These are phyloP conservation scores for Eugnorisma glareosa DNA, from an alignment of 2,888 invertebrate species.

Conservation along the genomic window DNA sequence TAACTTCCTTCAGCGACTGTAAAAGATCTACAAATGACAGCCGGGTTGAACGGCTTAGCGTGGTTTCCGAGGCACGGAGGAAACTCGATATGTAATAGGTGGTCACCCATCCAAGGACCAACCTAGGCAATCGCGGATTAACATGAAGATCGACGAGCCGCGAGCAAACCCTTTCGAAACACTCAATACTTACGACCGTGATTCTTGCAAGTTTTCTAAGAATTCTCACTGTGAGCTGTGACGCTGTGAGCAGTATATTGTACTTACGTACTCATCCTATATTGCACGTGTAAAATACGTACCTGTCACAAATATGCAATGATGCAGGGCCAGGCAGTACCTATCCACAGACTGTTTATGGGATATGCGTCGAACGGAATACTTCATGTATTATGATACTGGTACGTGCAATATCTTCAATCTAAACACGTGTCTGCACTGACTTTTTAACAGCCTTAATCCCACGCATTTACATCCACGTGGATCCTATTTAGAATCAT, in stretches of 20 bases:
- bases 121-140: too few relatives aligned
- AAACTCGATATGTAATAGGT: too few relatives aligned
- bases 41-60: too few relatives aligned
- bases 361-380: constrained; percentile 21
- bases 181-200: not conserved
- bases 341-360: not conserved
- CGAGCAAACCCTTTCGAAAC: not conserved
- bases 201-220: not conserved
- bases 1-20: too few relatives aligned
- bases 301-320: constrained; percentile 16
- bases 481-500: constrained; percentile 35
- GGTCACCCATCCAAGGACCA: too few relatives aligned
- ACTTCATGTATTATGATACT: constrained; percentile 24
- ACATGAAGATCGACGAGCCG: too few relatives aligned
- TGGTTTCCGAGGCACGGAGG: too few relatives aligned
- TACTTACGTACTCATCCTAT: not conserved
- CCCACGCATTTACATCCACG: constrained; percentile 51
- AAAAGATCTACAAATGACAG: too few relatives aligned
- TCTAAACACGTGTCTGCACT: constrained; percentile 46
- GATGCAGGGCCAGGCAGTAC: not conserved
- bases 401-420: constrained; percentile 24
- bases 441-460: constrained; percentile 19
- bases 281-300: constrained; percentile 12
- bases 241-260: not conserved
- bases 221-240: not conserved